Conservation (phyloP, 2,888 invertebrate species). For the Heteromyza rotundicornis region DNA sequence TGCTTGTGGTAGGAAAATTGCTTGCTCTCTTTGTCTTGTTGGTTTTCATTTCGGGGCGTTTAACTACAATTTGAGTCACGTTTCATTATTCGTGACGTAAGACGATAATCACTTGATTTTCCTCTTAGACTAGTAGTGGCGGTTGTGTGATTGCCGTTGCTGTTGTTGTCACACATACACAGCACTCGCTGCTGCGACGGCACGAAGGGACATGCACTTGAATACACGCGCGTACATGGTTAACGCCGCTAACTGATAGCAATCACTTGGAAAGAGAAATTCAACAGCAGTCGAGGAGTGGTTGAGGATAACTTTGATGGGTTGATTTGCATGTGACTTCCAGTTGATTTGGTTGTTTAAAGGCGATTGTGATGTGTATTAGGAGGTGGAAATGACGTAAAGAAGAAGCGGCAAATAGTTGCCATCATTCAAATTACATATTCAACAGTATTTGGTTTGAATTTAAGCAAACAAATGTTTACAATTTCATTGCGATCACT, state of each 20-base stretch:
- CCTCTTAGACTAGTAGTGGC: slow-evolving; percentile 36
- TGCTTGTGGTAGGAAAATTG: background rate
- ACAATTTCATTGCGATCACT: too few species aligned
- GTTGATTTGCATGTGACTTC: too few species aligned
- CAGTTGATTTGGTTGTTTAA: too few species aligned
- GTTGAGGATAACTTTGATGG: too few species aligned
- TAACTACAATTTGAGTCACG: slow-evolving; percentile 55
- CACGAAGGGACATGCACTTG: slow-evolving; percentile 3
- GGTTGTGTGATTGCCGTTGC: slow-evolving; percentile 22
- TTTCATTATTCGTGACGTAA: slow-evolving; percentile 56
- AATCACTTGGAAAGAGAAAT: too few species aligned
- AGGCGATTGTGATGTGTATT: too few species aligned
- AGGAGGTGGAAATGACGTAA: too few species aligned
- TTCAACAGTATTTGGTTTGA: too few species aligned
- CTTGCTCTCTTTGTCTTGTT: slow-evolving; percentile 1
- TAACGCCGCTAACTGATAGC: background rate
- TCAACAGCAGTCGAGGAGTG: too few species aligned
- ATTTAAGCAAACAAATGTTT: too few species aligned
- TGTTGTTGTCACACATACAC: slow-evolving; percentile 28
- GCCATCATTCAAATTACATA: too few species aligned
- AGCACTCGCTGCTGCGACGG: slow-evolving; percentile 28
- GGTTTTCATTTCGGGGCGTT: slow-evolving; percentile 34
- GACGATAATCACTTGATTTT: slow-evolving; percentile 55
- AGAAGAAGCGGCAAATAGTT: too few species aligned
- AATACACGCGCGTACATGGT: background rate